Evolutionary conservation across 2,888 invertebrate genomes (phyloP).

Genomic region (Cantharis lateralis): DNA sequence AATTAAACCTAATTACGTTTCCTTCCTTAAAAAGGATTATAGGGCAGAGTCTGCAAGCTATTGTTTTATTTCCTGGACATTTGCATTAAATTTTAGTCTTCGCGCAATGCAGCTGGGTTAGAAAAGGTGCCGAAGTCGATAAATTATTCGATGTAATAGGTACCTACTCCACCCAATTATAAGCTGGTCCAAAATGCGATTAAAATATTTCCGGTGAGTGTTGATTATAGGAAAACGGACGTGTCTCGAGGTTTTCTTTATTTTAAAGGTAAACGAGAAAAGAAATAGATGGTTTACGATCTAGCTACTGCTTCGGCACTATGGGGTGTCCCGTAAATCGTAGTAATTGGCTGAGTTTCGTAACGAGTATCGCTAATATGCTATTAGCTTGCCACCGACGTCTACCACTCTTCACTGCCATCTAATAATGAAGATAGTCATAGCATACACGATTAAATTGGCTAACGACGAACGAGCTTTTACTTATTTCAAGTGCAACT

Average conservation of each 20-base stretch:
- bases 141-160: background rate
- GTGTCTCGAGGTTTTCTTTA: background rate
- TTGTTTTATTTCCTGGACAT: conserved; percentile 27
- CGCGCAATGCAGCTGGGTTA: background rate
- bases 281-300: conserved; percentile 21
- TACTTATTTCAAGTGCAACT: background rate
- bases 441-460: conserved; percentile 19
- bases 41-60: background rate
- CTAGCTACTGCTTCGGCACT: conserved; percentile 28
- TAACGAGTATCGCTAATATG: conserved; percentile 36
- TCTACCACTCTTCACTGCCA: conserved; percentile 21
- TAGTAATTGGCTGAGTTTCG: conserved; percentile 35
- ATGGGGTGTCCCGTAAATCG: conserved; percentile 37
- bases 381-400: conserved; percentile 35
- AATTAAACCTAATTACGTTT: background rate
- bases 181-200: background rate
- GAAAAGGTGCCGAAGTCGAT: background rate
- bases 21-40: conserved; percentile 14
- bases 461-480: background rate
- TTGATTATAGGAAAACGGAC: background rate
- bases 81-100: conserved; percentile 20
- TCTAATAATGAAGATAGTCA: conserved; percentile 28
- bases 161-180: background rate
- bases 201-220: background rate
- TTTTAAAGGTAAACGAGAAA: conserved; percentile 23